Evolutionary conservation across 2,888 invertebrate species (phyloP), one percentile per base, ranked within the genome.

Genomic region (Brenthis ino): DNA sequence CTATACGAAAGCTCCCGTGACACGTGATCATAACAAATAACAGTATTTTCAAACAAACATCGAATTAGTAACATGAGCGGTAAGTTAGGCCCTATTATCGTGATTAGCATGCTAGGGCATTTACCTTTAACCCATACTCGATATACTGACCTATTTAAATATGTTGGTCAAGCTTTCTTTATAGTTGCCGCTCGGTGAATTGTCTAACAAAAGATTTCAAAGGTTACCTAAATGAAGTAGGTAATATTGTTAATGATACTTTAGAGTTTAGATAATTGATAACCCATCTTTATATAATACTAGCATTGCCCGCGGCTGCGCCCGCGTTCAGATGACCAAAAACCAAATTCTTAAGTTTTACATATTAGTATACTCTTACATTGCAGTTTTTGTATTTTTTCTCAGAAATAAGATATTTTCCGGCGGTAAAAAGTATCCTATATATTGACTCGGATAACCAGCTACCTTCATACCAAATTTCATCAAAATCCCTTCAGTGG

Each of bases 71-170:
- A 78, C 80, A 81, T 84, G 85, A 85, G 83, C 81, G 80, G 67
- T 79, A 81, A 82, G 81, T 89, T 88, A 88, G 86, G 83, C 69
- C 71, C 79, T 84, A 86, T 91, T 91, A 91, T 78, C 86, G 82
- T 67, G 68, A 61, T 89, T 90, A 89, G 85, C 82, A 73, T 71
- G 77, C 69, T 77, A 83, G 84, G 85, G 81, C 82, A 81, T 79
- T 78, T 77, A 86, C 86, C 86, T 88, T 81, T 86, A 84, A 82
- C 88, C 88, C 74, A 67, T 66, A 79, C 80, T 77, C 77, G 85
- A 83, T 85, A 84, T 76, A 85, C 79, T 87, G 80, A 84, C 86
- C 86, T 70, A 85, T 75, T 80, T 81, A 60, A 56, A 63, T 28
- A 47, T 57, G 24, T 28, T 65, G 50, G 13, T 65, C 28, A n/a